Evolutionary conservation across 2,888 invertebrate genomes (phyloP), one percentile per base, ranked within the genome.

Genomic region (Uropetala carovei): DNA sequence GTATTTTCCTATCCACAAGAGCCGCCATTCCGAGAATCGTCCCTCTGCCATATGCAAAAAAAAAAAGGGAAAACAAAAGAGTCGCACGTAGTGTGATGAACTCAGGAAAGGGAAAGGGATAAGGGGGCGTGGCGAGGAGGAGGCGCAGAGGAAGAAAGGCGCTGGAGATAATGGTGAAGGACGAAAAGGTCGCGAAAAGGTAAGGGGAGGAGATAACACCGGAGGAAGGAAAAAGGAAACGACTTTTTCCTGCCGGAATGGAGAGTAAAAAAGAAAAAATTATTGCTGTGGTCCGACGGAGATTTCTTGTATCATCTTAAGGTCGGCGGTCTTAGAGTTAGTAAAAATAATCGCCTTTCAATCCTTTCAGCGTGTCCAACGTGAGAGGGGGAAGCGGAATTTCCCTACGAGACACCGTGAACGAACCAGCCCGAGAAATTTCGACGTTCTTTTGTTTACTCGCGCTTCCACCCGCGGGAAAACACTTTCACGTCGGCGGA

Each of bases 51-150:
- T 75, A 22, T 27, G 27, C 22, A 75, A 27, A 27, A 27, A 22
- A 75, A 27, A 27, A 27, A 22, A 75, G 10, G 75, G 43, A 75
- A 75, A 75, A 75, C 75, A 75, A 75, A 75, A 75, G 22, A 75
- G 75, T 75, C 75, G 75, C 75, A 75, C 75, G 75, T 75, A 75
- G 75, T 22, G 75, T 22, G 75, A 75, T 75, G 75, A 68, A 64
- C n/a, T n/a, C 11, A 11, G 22, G 10, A 27, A 27, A 27, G 75
- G 75, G 68, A 22, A 68, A 8, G 11, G 22, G 75, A 27, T 18
- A 27, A 27, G 13, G 75, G 75, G 13, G 11, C 11, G 64, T 43
- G 43, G 43, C 68, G 22, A 2, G 75, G 22, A 27, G 75, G 75
- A n/a, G 68, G n/a, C n/a, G n/a, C 3, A n/a, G 75, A 22, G 18